phyloP scores from a whole-genome alignment of 2,113 vertebrate genomes.

The Pelecanoides urinatrix region DNA sequence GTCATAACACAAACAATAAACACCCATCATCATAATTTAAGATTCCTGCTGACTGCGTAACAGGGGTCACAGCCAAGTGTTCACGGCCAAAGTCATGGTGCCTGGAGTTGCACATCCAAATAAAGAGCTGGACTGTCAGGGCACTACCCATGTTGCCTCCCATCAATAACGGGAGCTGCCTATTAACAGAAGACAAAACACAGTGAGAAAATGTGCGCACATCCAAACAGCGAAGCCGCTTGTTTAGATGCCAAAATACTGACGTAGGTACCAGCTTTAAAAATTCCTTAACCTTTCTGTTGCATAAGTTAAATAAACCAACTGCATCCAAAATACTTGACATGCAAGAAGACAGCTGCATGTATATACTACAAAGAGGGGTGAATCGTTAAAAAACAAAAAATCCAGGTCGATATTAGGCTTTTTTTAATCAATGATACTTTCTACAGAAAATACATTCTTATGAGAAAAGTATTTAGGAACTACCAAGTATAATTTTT shows the following conservation, averaged over 20 bases:
- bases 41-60: neutral
- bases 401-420: neutral
- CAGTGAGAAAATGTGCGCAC: neutral
- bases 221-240: neutral
- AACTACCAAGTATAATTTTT: neutral
- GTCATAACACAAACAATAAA: neutral
- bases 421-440: neutral
- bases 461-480: neutral
- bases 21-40: neutral
- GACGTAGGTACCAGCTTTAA: neutral
- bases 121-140: neutral
- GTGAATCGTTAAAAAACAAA: neutral
- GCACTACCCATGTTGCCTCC: neutral
- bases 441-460: neutral
- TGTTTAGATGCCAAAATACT: neutral
- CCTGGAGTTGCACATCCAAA: neutral
- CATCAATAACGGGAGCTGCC: neutral
- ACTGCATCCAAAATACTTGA: neutral
- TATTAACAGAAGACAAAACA: neutral
- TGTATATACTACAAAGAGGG: neutral
- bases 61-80: neutral
- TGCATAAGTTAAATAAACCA: neutral
- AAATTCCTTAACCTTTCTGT: neutral
- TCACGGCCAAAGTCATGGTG: neutral
- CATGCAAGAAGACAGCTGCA: neutral